phyloP scores from a whole-genome alignment of 2,888 invertebrate species.

The Hermodice carunculata region DNA sequence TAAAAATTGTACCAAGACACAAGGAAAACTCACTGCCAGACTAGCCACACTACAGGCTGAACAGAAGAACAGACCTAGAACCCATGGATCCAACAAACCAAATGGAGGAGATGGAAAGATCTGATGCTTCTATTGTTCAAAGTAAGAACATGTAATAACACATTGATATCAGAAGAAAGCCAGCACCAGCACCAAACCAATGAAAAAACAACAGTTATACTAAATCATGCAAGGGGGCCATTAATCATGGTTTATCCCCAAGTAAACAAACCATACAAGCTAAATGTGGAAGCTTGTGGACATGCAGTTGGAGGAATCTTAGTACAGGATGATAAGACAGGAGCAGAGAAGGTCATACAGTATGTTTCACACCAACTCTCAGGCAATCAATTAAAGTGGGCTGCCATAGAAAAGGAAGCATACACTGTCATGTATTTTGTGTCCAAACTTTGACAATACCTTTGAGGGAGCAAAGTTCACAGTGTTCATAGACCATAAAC shows the following conservation, averaged over 20 bases:
- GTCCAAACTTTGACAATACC: constrained; percentile 2
- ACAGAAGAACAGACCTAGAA: no score
- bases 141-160: no score
- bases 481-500: constrained; percentile 16
- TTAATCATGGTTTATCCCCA: constrained; percentile 8
- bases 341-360: background rate
- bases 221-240: no score
- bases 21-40: no score
- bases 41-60: no score
- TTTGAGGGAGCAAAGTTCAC: constrained; percentile 9
- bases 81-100: no score
- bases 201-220: no score
- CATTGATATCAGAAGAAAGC: no score
- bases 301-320: constrained; percentile 6
- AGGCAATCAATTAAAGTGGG: background rate
- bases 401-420: constrained; percentile 16
- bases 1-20: no score
- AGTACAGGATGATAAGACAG: background rate
- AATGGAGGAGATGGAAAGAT: no score
- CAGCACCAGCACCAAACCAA: no score
- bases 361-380: constrained; percentile 2
- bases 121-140: no score
- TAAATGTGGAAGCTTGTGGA: constrained; percentile 5
- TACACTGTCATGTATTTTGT: background rate
- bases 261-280: constrained; percentile 1